A percentile compares a stretch with the other conserved stretches of the same genome.
Evolutionary conservation across 2,113 vertebrate species (phyloP).

Genomic region (Anolis carolinensis): DNA sequence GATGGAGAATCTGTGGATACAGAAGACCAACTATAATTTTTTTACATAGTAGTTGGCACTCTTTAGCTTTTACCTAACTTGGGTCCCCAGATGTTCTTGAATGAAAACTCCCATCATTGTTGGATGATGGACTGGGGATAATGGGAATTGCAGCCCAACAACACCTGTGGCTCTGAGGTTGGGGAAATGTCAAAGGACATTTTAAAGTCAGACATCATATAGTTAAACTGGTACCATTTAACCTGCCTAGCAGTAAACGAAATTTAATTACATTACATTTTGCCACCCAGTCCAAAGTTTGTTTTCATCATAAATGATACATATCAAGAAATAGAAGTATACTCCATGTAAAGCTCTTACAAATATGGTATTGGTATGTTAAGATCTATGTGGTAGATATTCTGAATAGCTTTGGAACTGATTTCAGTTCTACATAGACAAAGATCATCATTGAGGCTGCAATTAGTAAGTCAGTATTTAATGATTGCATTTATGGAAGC

Average conservation of each 20-base stretch:
- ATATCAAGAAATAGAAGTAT: constrained; percentile 35
- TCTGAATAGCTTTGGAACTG: constrained; percentile 34
- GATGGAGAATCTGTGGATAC: too few species aligned
- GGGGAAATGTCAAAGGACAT: too few species aligned
- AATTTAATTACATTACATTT: constrained; percentile 26
- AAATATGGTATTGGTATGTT: constrained; percentile 48
- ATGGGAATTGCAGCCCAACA: too few species aligned
- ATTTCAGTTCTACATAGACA: constrained; percentile 57
- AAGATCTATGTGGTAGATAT: constrained; percentile 46
- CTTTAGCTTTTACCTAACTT: too few species aligned
- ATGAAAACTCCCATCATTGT: too few species aligned
- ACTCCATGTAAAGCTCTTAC: constrained; percentile 17
- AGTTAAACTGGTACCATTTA: constrained; percentile 8
- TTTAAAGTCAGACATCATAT: too few species aligned
- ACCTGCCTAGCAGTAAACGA: not conserved
- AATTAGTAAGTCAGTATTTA: constrained; percentile 68
- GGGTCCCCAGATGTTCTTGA: too few species aligned
- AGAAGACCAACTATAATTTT: too few species aligned
- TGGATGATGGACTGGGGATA: too few species aligned
- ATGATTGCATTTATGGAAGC: constrained; percentile 64
- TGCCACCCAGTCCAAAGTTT: constrained; percentile 26
- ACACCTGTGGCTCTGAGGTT: too few species aligned
- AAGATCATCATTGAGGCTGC: constrained; percentile 59
- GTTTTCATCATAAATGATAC: constrained; percentile 41
- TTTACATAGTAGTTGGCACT: too few species aligned